Conservation (phyloP, 2,113 vertebrate species). For the Heliornis fulica region DNA sequence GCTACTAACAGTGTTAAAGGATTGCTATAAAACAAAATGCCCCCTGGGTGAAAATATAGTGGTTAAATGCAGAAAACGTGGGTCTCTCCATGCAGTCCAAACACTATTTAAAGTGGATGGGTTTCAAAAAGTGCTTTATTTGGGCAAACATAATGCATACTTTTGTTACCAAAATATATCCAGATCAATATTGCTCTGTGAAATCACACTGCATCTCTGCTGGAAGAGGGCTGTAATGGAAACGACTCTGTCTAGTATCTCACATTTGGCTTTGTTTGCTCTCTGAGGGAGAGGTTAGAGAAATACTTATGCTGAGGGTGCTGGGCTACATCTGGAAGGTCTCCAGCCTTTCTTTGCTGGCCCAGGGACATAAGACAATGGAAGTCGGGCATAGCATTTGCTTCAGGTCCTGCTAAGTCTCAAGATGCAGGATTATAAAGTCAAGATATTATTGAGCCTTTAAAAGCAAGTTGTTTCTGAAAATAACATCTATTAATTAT, state of each 20-base stretch:
- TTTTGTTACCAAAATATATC: conserved; percentile 14
- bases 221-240: background rate
- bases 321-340: background rate
- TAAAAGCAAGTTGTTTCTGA: background rate
- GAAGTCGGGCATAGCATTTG: background rate
- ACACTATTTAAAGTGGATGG: background rate
- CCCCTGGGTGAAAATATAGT: background rate
- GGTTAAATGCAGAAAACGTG: background rate
- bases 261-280: background rate
- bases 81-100: background rate
- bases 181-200: background rate
- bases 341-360: background rate
- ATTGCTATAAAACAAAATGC: background rate
- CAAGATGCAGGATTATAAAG: background rate
- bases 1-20: background rate
- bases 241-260: background rate
- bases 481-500: background rate
- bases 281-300: background rate
- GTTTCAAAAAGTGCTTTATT: background rate
- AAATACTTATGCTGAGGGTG: background rate
- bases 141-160: background rate
- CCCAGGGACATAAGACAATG: background rate
- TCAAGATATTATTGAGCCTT: background rate
- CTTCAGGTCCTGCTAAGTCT: background rate
- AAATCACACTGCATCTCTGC: background rate